Evolutionary conservation across 2,113 vertebrate species (phyloP), one percentile per base, ranked within the genome.

Genomic region (Apistogramma diplotaenia): DNA sequence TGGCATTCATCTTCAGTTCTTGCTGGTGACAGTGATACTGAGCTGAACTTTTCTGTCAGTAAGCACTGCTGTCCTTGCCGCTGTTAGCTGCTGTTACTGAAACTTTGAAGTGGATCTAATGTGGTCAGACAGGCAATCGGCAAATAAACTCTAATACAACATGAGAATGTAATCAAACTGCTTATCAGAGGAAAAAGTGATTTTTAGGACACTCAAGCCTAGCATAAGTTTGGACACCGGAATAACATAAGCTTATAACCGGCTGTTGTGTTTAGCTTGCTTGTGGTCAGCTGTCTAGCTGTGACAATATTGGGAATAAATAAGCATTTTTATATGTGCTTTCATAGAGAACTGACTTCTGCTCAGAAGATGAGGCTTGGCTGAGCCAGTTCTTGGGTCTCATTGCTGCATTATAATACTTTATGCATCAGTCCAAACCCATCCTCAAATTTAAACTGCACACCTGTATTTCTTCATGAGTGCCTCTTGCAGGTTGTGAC

Each of bases 31-130:
- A 40, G 62, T 11, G 23, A 67, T 46, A 46, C 62, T 46, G 62
- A 46, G 40, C 23, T 46, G 23, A 67, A 27, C 6, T 46, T 49
- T 67, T 46, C 3, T 67, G 23, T 67, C 62, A 18, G 40, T 16
- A 67, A 29, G 8, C 0, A 0, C 27, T 46, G 16, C 62, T 3
- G 43, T 67, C 27, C 27, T 27, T 25, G 49, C 0, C 15, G n/a
- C 40, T 16, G 35, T 62, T 62, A 62, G 35, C 60, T 65, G n/a
- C 6, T 37, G 59, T 61, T 61, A 61, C n/a, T 61, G 59, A 37
- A 37, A 37, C 19, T 62, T 23, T 62, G 13, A 62, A 3, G 9
- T 43, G 12, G 13, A 5, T 40, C 60, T 40, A 35, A 62, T 5
- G 35, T 40, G 37, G 15, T 62, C 60, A 40, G 6, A 40, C 29